Evolutionary conservation across 2,888 invertebrate species (phyloP), one percentile per base, ranked within the genome.

Genomic region (Sesia apiformis): DNA sequence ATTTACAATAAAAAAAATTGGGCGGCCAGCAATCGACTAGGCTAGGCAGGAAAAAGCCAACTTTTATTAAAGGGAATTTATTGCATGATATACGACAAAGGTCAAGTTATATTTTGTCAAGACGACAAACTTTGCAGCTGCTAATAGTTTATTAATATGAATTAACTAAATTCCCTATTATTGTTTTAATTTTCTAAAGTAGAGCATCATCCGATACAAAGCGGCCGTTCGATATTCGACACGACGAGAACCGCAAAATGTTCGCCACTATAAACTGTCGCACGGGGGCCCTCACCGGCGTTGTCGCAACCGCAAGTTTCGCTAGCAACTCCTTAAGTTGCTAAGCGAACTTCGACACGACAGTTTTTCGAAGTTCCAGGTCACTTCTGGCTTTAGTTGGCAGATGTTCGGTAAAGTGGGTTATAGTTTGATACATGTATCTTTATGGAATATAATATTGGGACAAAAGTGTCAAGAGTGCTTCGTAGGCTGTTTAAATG

Each of bases 201-300:
- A 60, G 69, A 72, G 69, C 62, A 60, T 54, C 53, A 39, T 54
- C 5, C 58, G 5, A 39, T 8, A 57, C 57, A 54, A 60, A 56
- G 60, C 59, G 59, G 66, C 64, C 65, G 59, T 66, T 60, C 63
- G 50, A 46, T 46, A 46, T 46, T n/a, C 63, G 52, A 67, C 67
- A 69, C 64, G 65, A 58, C 59, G 62, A 63, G 59, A 60, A 69
- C 72, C 72, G 65, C 72, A 68, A 66, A 68, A 69, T 72, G 76
- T 78, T 74, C 73, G 68, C 70, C 69, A 70, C 76, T 70, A 67
- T 74, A 77, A 77, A 78, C 78, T 70, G 71, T 69, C 68, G 67
- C 67, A 64, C 65, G 64, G 64, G 63, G 66, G 60, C 69, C 62
- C 66, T 65, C 70, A 69, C 67, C 61, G 66, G 66, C 69, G 62